Base-by-base conservation (phyloP, 2,888 invertebrate genomes). In the Abrostola triplasia region DNA sequence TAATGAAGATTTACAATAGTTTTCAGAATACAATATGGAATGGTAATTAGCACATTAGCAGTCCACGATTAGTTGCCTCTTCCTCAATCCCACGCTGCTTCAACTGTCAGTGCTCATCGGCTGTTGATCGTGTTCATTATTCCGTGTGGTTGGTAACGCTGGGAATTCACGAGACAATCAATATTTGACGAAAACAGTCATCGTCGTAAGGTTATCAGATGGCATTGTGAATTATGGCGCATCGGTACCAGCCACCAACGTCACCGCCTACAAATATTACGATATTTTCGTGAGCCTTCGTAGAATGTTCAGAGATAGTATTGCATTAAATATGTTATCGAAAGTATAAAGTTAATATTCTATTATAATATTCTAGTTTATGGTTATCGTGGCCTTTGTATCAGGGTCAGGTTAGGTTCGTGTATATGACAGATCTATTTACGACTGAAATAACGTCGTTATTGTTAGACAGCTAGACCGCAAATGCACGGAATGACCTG, bases 171-270 rank as follows among this genome's bases (percentile, higher is more conserved):
- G 78, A 83, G 78, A 83, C 79, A 86, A 88, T 88, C 89, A 82
- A 89, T 89, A 87, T 84, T 82, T 79, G 83, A 85, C 81, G 83
- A 86, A 88, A 87, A 81, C 81, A 82, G 84, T 87, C 84, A 79
- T 80, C 83, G 81, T 67, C 75, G 77, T 77, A 73, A 80, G 71
- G 80, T 88, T 89, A 90, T 89, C 88, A 81, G 90, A 90, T 89
- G 89, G 86, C 84, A 88, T 87, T 87, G 87, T 88, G 82, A 88
- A 85, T 86, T 85, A 87, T 85, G 84, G 83, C 83, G 82, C 81
- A 82, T 82, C 82, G 87, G 92, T 92, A 79, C 90, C 91, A 88
- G 87, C 80, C 89, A 77, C 87, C 86, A 90, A 81, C 86, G 84
- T 90, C 91, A 82, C 90, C 87, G 84, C 86, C 83, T 80, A 83